Conservation (phyloP, 1,140 invertebrate genomes). For the Coboldia fuscipes region DNA sequence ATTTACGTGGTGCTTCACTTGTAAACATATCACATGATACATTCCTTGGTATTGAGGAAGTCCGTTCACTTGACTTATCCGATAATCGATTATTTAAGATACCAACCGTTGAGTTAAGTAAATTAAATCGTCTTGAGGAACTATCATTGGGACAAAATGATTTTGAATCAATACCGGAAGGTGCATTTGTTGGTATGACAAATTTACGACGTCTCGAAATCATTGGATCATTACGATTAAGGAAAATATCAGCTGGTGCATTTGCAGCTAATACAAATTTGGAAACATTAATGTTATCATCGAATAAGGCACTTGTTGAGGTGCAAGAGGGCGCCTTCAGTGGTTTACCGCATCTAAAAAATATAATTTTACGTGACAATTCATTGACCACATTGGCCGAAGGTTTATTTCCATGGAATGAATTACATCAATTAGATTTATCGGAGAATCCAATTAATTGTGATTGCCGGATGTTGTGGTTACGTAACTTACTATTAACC, state of each 20-base stretch:
- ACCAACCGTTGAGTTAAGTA: slow-evolving; percentile 48
- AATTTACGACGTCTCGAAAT: slow-evolving; percentile 56
- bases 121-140: slow-evolving; percentile 52
- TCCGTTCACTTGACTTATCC: slow-evolving; percentile 51
- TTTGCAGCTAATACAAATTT: slow-evolving; percentile 62
- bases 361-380: slow-evolving; percentile 57
- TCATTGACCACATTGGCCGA: slow-evolving; percentile 49
- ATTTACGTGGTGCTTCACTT: slow-evolving; percentile 57
- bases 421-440: slow-evolving; percentile 50
- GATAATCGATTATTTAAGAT: slow-evolving; percentile 54
- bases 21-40: slow-evolving; percentile 50
- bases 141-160: slow-evolving; percentile 64
- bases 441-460: slow-evolving; percentile 69
- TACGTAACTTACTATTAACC: slow-evolving; percentile 46
- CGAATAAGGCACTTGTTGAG: slow-evolving; percentile 45
- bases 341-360: slow-evolving; percentile 51
- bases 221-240: slow-evolving; percentile 45
- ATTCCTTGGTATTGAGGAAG: slow-evolving; percentile 47
- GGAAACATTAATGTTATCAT: slow-evolving; percentile 49
- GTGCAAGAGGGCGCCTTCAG: slow-evolving; percentile 53
- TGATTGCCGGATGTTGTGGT: slow-evolving; percentile 57
- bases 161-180: slow-evolving; percentile 38
- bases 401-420: slow-evolving; percentile 52
- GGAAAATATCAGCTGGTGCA: slow-evolving; percentile 46
- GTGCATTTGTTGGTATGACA: slow-evolving; percentile 51